These are phyloP conservation scores for Cerceris rybyensis DNA, from an alignment of 2,888 invertebrate genomes.

Conservation along the genomic window DNA sequence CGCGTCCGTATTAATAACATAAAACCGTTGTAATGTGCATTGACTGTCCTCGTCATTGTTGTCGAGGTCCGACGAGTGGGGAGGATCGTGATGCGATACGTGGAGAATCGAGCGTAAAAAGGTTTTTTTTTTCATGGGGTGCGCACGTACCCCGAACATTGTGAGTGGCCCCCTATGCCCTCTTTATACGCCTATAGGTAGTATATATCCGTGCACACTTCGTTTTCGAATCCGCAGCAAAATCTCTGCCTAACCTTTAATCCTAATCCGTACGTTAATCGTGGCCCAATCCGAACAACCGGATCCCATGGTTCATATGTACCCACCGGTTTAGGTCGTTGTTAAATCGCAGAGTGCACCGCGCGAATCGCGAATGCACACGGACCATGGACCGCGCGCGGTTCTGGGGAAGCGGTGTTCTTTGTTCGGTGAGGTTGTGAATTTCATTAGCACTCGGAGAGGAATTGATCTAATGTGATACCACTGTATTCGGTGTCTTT, in stretches of 20 bases:
- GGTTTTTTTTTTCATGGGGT: conserved; percentile 47
- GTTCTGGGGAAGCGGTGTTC: conserved; percentile 8
- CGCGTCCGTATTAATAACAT: conserved; percentile 75
- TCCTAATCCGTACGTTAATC: conserved; percentile 81
- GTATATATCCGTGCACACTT: conserved; percentile 46
- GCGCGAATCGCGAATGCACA: conserved; percentile 7
- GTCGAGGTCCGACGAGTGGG: conserved; percentile 40
- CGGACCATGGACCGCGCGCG: not conserved
- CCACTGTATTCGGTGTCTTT: conserved; percentile 8
- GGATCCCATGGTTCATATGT: conserved; percentile 51
- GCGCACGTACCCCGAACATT: conserved; percentile 57
- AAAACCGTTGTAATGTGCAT: conserved; percentile 79
- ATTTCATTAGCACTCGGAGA: conserved; percentile 50
- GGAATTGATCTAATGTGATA: conserved; percentile 11
- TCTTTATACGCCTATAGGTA: not conserved
- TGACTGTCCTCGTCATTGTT: conserved; percentile 62
- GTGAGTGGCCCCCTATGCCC: conserved; percentile 20
- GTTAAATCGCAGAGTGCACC: conserved; percentile 18
- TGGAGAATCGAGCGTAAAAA: conserved; percentile 72
- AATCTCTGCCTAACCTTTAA: conserved; percentile 73
- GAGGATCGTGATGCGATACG: conserved; percentile 65
- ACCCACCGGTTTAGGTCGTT: conserved; percentile 51
- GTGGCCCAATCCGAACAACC: conserved; percentile 72
- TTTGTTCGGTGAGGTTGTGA: conserved; percentile 54
- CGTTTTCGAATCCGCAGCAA: conserved; percentile 59